Evolutionary conservation across 2,888 invertebrate species (phyloP), one percentile per base, ranked within the genome.

Genomic region (Watsonalla binaria): DNA sequence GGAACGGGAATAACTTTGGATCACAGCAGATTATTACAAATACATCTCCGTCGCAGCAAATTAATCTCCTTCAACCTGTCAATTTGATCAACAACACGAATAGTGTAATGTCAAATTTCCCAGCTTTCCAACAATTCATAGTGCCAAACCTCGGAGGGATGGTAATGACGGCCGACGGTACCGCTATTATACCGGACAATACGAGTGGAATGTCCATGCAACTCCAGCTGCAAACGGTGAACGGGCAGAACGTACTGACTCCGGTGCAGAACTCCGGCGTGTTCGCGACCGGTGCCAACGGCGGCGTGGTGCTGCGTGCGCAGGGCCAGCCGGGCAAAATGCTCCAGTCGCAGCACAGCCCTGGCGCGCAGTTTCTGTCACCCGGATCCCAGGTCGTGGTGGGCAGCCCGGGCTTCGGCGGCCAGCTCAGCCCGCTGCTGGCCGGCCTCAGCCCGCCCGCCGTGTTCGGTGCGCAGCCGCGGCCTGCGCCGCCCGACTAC

Each of bases 161-260:
- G 94, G 95, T 97, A 0, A 95, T 96, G 95, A 94, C 95, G 8
- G 94, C 96, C 0, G 95, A 95, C 70, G 95, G 94, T 35, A 94
- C 96, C 0, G 95, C 96, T 0, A 91, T 96, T 48, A 92, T 96
- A 47, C 95, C 94, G 75, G 95, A 95, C 61, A 92, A 93, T 15
- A 91, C 93, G 0, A 93, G 93, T 45, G 90, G 90, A 35, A 92
- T 95, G 66, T 94, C 94, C 0, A 92, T 95, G 93, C 95, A 95
- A 65, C 72, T 95, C 11, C 96, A 96, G 72, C 91, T 96, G 60
- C 96, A 96, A 72, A 96, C 96, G 58, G 95, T 96, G 0, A 95
- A 95, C 69, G 95, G 95, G 0, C 95, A 95, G 64, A 95, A 95
- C 66, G 94, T 95, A 9, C 76, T 95, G 50, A 95, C 95, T 0